Percentiles rank a stretch among this genome's conserved stretches.
phyloP scores from a whole-genome alignment of 2,797 vertebrate species.

The Eulemur albifrons region DNA sequence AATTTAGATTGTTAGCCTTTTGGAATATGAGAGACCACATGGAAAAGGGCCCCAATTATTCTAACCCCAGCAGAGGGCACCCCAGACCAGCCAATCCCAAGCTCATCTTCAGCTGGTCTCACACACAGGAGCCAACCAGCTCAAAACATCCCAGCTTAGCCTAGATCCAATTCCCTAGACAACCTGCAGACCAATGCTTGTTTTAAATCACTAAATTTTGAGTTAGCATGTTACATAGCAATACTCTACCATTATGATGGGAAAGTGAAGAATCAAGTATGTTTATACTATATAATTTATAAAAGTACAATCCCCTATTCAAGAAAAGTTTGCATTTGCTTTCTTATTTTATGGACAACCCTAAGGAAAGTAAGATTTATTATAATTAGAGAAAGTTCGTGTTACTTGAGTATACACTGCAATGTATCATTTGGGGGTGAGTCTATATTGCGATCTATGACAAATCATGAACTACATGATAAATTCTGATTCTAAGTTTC shows the following conservation, averaged over 20 bases:
- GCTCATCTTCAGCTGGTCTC: not conserved
- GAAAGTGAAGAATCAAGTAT: not conserved
- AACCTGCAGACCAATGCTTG: not conserved
- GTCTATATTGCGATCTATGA: not conserved
- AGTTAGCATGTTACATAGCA: not conserved
- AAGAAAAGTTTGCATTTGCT: not conserved
- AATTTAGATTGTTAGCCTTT: not conserved
- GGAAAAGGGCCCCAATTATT: not conserved
- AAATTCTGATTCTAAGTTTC: conserved; percentile 16
- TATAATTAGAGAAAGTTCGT: not conserved
- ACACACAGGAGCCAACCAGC: not conserved
- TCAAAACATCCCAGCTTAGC: not conserved
- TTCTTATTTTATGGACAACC: not conserved
- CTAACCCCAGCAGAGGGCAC: not conserved
- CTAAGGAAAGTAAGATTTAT: not conserved
- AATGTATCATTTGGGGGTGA: not conserved
- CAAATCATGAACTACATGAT: not conserved
- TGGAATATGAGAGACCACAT: not conserved
- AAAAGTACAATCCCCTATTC: not conserved
- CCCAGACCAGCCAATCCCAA: not conserved
- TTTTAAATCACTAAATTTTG: not conserved
- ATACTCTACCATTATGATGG: not conserved
- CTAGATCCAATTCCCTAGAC: not conserved
- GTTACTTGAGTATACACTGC: not conserved
- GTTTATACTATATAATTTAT: conserved; percentile 9